These are phyloP conservation scores for Chunga burmeisteri DNA, from an alignment of 2,113 vertebrate genomes.

Conservation along the genomic window DNA sequence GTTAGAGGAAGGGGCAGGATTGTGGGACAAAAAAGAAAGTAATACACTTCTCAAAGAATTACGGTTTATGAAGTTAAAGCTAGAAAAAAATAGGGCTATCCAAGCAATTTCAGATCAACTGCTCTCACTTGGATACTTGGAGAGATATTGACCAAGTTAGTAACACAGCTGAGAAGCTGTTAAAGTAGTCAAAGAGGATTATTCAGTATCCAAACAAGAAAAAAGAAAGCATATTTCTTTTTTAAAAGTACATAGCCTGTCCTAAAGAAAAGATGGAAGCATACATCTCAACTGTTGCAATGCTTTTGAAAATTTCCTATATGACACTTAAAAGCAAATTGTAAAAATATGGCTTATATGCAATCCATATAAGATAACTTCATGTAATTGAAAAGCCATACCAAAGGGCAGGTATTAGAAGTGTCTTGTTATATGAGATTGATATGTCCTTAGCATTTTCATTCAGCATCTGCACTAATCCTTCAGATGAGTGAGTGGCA, in stretches of 20 bases:
- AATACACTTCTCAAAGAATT: not conserved
- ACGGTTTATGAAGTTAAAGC: not conserved
- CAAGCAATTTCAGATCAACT: not conserved
- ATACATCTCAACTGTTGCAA: not conserved
- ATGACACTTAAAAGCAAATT: not conserved
- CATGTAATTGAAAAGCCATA: not conserved
- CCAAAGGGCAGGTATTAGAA: not conserved
- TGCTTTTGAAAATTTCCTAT: not conserved
- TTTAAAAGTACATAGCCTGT: not conserved
- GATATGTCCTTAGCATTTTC: not conserved
- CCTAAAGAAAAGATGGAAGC: not conserved
- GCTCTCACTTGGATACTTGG: not conserved
- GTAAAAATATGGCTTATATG: not conserved
- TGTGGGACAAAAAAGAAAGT: not conserved
- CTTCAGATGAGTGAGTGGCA: not conserved
- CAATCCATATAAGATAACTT: not conserved
- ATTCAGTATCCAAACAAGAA: not conserved
- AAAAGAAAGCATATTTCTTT: not conserved
- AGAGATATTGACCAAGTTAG: not conserved
- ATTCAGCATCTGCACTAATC: not conserved
- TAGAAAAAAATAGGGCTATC: not conserved
- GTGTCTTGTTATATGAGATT: not conserved
- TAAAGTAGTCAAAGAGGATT: not conserved
- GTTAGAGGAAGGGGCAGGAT: not conserved
- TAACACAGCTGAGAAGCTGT: not conserved